These are phyloP conservation scores for Melieria omissa DNA, from an alignment of 2,888 invertebrate genomes.

Conservation along the genomic window DNA sequence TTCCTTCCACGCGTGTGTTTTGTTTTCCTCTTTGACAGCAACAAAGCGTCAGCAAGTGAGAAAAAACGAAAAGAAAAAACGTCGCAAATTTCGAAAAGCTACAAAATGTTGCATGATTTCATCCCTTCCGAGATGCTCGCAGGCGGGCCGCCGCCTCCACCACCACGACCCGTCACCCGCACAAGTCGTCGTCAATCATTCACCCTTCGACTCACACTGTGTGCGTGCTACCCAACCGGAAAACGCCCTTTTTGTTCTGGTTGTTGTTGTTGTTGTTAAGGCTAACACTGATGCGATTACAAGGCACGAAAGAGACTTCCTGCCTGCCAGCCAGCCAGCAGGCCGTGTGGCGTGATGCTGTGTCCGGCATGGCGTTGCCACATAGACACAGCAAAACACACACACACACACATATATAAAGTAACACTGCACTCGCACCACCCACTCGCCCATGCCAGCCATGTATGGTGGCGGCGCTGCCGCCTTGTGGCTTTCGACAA, in stretches of 20 bases:
- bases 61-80: constrained; percentile 44
- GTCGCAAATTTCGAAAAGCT: constrained; percentile 61
- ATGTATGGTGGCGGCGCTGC: neutral
- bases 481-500: constrained; percentile 65
- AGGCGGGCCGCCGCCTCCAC: constrained; percentile 16
- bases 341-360: neutral
- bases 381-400: neutral
- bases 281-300: constrained; percentile 38
- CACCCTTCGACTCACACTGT: constrained; percentile 7
- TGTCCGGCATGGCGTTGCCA: neutral
- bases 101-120: constrained; percentile 55
- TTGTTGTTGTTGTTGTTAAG: constrained; percentile 26
- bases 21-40: constrained; percentile 14
- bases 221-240: constrained; percentile 56
- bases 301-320: constrained; percentile 41
- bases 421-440: neutral
- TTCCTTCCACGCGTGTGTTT: constrained; percentile 10
- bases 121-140: constrained; percentile 26
- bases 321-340: constrained; percentile 32
- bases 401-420: neutral
- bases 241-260: constrained; percentile 60
- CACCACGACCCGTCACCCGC: constrained; percentile 39
- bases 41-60: constrained; percentile 17
- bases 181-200: constrained; percentile 38
- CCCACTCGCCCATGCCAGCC: neutral